Evolutionary conservation across 2,888 invertebrate genomes (phyloP), one percentile per base, ranked within the genome.

Genomic region (Pachycephus smyrnensis): DNA sequence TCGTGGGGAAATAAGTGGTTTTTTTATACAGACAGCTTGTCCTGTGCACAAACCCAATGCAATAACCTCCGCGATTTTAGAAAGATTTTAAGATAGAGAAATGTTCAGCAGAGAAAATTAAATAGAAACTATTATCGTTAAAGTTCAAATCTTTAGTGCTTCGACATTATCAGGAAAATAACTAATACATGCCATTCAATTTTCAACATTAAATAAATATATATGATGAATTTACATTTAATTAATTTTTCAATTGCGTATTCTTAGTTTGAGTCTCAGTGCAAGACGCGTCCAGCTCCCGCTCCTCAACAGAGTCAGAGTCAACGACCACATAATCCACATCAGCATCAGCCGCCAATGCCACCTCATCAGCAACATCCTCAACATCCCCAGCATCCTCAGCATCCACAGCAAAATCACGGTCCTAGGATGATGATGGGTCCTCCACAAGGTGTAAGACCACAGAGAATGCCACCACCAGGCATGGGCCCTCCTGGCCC

Each of bases 211-310:
- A n/a, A n/a, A 31, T 35, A 30, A 11, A 35, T 11, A 69, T 30
- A 31, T 75, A 35, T 75, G 36, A 37, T 71, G 11, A 23, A 76
- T 30, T 30, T 69, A 30, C 69, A 23, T 71, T 69, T n/a, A 71
- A 74, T 69, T 75, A 15, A 40, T 40, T 40, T 40, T 15, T 15
- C 4, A 40, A 40, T 73, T 80, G 75, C 80, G 77, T 85, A 76
- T 79, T 87, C 85, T 91, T 95, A 97, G 93, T 98, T 98, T 92
- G 98, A 98, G 92, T 97, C 97, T 90, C 97, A 97, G 92, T 97
- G 97, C 84, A 97, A 97, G 93, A 97, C 97, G 40, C 94, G 97
- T 82, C 96, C 97, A 40, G 94, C 96, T 32, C 97, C 97, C 73
- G 95, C 96, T 75, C 95, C 95, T 36, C 94, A 95, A 79, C 91